Base-by-base conservation (phyloP, 2,113 vertebrate genomes). In the Corydoras sp. region DNA sequence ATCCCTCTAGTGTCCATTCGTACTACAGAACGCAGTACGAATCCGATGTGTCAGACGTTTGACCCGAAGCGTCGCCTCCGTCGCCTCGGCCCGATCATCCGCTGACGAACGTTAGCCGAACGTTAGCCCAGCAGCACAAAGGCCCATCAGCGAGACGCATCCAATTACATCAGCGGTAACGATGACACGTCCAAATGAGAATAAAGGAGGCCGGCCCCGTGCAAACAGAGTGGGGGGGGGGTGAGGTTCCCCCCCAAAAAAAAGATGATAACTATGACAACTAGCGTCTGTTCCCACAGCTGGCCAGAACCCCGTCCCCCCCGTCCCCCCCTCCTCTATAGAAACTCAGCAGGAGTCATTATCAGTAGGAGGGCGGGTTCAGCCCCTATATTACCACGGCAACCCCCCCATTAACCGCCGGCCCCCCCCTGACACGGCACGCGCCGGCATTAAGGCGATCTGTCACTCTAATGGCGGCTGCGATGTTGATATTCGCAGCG, bases 401-500 rank as follows among this genome's bases (percentile, higher is more conserved):
- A 70, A 54, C 76, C 81, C 68, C 70, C 55, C 75, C 74, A 78
- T 87, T 87, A 85, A 74, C 79, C 82, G 80, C 76, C 75, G 43
- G 62, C 76, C 71, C 74, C 81, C 81, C 65, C 81, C 80, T 10
- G 13, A 76, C 75, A 82, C 84, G 9, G 60, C 53, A 71, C 65
- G n/a, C 73, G 53, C 53, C 72, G 62, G 48, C 64, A 69, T 68
- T 61, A 53, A 68, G 49, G 51, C 62, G 63, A 78, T 78, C 77
- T 69, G 73, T 78, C 77, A 75, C 59, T 65, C 65, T 78, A 78
- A 78, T 78, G 48, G 73, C 77, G 43, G 71, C 75, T 75, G 73
- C 75, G 75, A 75, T 75, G 77, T 69, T 78, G 77, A 78, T 78
- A 72, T 18, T 69, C 77, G 69, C 77, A 78, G 77, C 75, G 72